Conservation (phyloP, 2,113 vertebrate species). For the Oreocharis arfaki region DNA sequence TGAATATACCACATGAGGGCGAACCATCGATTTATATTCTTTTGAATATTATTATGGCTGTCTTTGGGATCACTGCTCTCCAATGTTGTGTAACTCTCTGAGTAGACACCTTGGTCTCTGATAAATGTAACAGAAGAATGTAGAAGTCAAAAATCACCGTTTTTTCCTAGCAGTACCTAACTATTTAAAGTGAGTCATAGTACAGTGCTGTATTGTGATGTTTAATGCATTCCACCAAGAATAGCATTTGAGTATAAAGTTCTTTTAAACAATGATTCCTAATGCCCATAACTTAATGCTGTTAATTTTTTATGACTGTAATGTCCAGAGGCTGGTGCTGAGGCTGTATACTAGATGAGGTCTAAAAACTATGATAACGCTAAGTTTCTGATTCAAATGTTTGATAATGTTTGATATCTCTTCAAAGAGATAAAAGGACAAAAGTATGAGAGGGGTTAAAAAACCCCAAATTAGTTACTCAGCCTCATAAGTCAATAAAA, state of each 20-base stretch:
- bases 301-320: neutral
- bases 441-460: neutral
- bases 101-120: neutral
- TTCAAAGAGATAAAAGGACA: neutral
- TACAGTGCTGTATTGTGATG: neutral
- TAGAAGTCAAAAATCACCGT: neutral
- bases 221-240: neutral
- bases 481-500: neutral
- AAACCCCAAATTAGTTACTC: neutral
- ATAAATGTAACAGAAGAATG: neutral
- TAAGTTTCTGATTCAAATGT: neutral
- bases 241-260: neutral
- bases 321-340: neutral
- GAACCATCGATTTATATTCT: constrained; percentile 23
- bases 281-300: neutral
- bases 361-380: neutral
- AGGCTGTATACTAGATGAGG: neutral
- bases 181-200: neutral
- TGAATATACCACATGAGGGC: constrained; percentile 50
- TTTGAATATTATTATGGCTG: neutral
- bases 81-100: neutral
- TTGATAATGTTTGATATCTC: neutral
- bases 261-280: neutral
- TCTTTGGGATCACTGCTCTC: neutral
- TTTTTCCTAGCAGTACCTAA: neutral